A percentile compares a stretch with the other conserved stretches of the same genome.
These are phyloP conservation scores for Dasypogon diadema DNA, from an alignment of 2,888 invertebrate species.

Conservation along the genomic window DNA sequence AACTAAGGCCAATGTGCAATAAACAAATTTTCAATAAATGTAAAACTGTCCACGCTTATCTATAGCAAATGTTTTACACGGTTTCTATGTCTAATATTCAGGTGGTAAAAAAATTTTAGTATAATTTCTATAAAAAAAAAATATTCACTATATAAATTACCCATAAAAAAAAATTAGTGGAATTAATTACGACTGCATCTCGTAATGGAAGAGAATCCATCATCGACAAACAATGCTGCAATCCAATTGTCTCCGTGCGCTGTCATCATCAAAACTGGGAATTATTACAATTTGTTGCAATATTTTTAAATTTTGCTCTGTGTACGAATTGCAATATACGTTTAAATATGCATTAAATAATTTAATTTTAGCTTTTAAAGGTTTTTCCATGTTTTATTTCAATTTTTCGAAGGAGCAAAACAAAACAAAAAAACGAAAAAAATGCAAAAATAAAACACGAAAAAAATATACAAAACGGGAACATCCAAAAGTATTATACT, in stretches of 20 bases:
- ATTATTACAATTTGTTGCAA: slow-evolving; percentile 13
- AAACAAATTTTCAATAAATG: too few relatives aligned
- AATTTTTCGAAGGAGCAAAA: not conserved
- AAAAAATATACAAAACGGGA: slow-evolving; percentile 27
- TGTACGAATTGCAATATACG: slow-evolving; percentile 44
- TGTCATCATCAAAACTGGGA: slow-evolving; percentile 6
- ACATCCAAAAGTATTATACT: slow-evolving; percentile 44
- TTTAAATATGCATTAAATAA: slow-evolving; percentile 35
- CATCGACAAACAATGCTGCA: not conserved
- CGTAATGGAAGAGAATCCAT: too few relatives aligned
- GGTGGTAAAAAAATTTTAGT: too few relatives aligned
- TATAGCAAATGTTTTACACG: too few relatives aligned
- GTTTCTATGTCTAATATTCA: too few relatives aligned
- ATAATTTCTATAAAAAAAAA: too few relatives aligned
- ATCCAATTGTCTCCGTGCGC: not conserved
- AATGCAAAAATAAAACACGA: not conserved
- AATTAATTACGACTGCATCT: too few relatives aligned
- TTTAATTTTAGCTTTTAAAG: slow-evolving; percentile 28
- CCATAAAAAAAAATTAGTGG: too few relatives aligned
- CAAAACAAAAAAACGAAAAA: slow-evolving; percentile 9
- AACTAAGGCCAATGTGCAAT: too few relatives aligned
- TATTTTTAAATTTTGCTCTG: slow-evolving; percentile 41
- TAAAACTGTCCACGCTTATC: too few relatives aligned
- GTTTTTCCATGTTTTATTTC: not conserved
- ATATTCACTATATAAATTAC: too few relatives aligned